Evolutionary conservation across 1,140 invertebrate genomes (phyloP).

Genomic region (Probaryconus sp.): DNA sequence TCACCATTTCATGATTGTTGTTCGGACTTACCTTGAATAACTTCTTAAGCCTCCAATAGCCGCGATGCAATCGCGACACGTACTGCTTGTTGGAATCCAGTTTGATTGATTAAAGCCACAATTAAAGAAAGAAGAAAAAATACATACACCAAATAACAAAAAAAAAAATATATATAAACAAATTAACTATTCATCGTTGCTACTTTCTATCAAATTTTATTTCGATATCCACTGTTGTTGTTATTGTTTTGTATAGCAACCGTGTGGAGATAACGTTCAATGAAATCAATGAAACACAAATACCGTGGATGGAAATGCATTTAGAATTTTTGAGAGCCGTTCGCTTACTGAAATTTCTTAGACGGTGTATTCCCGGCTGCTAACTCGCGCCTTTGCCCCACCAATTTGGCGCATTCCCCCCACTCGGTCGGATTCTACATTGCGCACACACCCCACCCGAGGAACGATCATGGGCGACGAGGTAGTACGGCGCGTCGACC

Average conservation of each 20-base stretch:
- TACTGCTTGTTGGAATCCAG: constrained; percentile 79
- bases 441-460: constrained; percentile 24
- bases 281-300: too few species aligned
- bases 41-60: constrained; percentile 77
- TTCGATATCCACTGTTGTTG: too few species aligned
- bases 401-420: constrained; percentile 63
- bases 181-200: background rate
- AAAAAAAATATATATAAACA: constrained; percentile 21
- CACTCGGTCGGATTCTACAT: constrained; percentile 3
- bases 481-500: background rate
- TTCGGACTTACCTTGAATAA: constrained; percentile 76
- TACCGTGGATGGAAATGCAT: too few species aligned
- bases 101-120: constrained; percentile 77
- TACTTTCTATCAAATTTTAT: background rate
- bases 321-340: constrained; percentile 68
- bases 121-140: constrained; percentile 58
- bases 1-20: constrained; percentile 1
- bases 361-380: constrained; percentile 69
- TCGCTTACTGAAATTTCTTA: constrained; percentile 75
- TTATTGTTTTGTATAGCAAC: too few species aligned
- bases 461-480: background rate
- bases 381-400: constrained; percentile 74
- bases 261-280: too few species aligned
- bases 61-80: constrained; percentile 78
- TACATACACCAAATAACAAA: constrained; percentile 47